A percentile compares a stretch with the other conserved stretches of the same genome.
Evolutionary conservation across 2,113 vertebrate genomes (phyloP).

Genomic region (Ochotona princeps): DNA sequence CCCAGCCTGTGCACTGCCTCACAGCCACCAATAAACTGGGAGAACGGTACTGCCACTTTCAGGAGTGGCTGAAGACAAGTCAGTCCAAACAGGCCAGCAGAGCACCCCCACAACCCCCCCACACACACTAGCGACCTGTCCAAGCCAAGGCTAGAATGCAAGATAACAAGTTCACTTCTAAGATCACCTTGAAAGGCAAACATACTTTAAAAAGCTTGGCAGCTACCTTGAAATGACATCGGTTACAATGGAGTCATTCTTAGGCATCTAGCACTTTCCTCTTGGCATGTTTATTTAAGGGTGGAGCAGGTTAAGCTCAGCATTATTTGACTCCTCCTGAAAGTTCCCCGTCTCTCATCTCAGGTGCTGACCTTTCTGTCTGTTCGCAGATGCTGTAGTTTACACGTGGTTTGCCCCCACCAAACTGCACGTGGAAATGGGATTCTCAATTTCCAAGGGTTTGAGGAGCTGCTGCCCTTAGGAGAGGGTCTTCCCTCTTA

Average conservation of each 20-base stretch:
- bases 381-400: neutral
- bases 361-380: neutral
- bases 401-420: no score
- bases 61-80: neutral
- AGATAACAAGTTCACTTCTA: neutral
- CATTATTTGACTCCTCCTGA: neutral
- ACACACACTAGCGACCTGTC: neutral
- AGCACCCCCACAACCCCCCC: no score
- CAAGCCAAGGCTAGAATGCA: neutral
- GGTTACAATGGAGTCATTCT: neutral
- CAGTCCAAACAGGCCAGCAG: neutral
- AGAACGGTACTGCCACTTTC: neutral
- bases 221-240: neutral
- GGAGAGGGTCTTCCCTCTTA: no score
- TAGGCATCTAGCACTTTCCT: neutral
- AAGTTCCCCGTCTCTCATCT: neutral
- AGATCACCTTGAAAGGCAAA: neutral
- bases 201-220: neutral
- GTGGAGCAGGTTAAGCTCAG: neutral
- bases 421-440: no score
- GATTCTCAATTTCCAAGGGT: no score
- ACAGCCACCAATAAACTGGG: conserved; percentile 46
- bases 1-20: neutral
- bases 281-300: conserved; percentile 12
- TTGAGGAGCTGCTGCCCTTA: no score